Evolutionary conservation across 2,113 vertebrate genomes (phyloP), one percentile per base, ranked within the genome.

Genomic region (Pseudopipra pipra): DNA sequence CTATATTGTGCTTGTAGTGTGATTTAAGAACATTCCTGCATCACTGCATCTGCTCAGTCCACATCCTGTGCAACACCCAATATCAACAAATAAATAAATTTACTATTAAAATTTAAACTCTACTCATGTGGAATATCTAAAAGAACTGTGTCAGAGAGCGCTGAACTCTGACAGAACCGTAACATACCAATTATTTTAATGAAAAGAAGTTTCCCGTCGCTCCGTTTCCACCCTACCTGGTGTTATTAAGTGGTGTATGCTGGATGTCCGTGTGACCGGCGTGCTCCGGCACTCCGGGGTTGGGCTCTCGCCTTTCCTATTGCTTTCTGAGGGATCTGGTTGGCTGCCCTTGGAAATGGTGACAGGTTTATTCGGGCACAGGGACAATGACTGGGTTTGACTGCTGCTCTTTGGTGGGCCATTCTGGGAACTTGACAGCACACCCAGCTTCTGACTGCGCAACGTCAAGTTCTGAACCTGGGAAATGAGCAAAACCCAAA

Each of bases 401-500:
- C 96, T 95, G 84, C 97, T 97, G 91, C 97, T 98, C 97, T 99
- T 99, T 97, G 99, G 97, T 54, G 98, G 98, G 82, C 98, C 98
- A 62, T 98, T 98, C 95, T 99, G 99, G 39, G 99, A 98, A 95
- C 98, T 94, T 70, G 98, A 97, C 91, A 99, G 96, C 35, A 98
- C 97, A 93, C 98, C 98, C 86, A 99, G 97, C 94, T 98, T 98
- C 96, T 99, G 98, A 89, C 98, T 98, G 76, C 98, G 98, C 86
- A 99, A 61, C 51, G 99, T 98, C 96, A 99, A 98, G 97, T 98
- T 99, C 97, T 99, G 98, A 97, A 99, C 98, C 98, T 99, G 78
- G 52, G 67, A 75, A 72, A 93, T 20, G 51, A 96, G 85, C 47
- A 91, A 96, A 82, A 16, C 0, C 1, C 85, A 88, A 97, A 91